Conservation (phyloP, 2,797 vertebrate species). For the Takifugu ocellatus region DNA sequence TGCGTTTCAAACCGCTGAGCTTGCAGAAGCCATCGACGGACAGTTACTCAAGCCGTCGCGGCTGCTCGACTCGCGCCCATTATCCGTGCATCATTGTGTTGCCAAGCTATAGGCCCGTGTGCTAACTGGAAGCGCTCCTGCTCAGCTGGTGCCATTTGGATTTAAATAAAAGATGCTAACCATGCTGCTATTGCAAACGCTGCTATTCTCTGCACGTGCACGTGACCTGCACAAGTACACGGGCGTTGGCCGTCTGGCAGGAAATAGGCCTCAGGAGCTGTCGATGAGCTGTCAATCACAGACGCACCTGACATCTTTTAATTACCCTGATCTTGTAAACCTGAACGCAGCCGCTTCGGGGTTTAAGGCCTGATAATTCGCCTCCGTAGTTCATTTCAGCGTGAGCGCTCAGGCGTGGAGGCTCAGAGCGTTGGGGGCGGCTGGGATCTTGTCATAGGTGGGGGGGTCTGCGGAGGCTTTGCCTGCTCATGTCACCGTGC, state of each 20-base stretch:
- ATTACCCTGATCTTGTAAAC: constrained; percentile 44
- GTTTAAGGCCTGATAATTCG: constrained; percentile 31
- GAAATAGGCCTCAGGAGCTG: not conserved
- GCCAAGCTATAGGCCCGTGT: constrained; percentile 33
- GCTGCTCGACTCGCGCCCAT: constrained; percentile 57
- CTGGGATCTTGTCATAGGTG: constrained; percentile 27
- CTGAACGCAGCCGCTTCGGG: constrained; percentile 27
- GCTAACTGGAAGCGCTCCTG: constrained; percentile 7
- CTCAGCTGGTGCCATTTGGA: not conserved
- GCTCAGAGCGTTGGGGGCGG: constrained; percentile 30
- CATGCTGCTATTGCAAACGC: not conserved
- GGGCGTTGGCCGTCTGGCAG: not conserved
- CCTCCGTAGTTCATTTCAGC: constrained; percentile 27
- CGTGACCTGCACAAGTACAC: not conserved
- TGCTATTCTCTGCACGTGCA: not conserved
- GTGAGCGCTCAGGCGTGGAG: constrained; percentile 59
- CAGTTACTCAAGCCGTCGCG: constrained; percentile 59
- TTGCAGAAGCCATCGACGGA: constrained; percentile 60
- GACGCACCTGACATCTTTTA: constrained; percentile 30
- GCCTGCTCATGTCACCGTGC: constrained; percentile 49
- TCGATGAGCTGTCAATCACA: constrained; percentile 37
- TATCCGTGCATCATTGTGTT: constrained; percentile 37
- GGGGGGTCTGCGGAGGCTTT: constrained; percentile 47
- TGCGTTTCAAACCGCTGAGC: constrained; percentile 63
- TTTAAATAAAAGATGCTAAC: not conserved